These are phyloP conservation scores for Sarcophaga variegata DNA, from an alignment of 2,888 invertebrate species.

Conservation along the genomic window DNA sequence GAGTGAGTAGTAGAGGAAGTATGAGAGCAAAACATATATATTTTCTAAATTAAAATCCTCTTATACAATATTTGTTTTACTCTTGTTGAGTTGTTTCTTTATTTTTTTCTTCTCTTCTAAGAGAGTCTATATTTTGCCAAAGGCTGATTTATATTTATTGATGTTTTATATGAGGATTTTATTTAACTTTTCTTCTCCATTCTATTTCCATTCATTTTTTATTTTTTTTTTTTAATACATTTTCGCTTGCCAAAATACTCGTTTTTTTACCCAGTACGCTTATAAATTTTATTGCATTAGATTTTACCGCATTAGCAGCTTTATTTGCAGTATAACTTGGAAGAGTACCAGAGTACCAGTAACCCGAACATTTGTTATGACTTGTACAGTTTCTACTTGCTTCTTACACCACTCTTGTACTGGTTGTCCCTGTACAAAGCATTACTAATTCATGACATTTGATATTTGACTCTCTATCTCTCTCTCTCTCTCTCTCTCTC, in stretches of 20 bases:
- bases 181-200: background rate
- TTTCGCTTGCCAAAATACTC: slow-evolving; percentile 57
- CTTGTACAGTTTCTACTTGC: background rate
- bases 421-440: slow-evolving; percentile 34
- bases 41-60: slow-evolving; percentile 60
- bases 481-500: slow-evolving; percentile 1
- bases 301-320: slow-evolving; percentile 67
- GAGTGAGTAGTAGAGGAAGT: background rate
- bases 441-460: slow-evolving; percentile 63
- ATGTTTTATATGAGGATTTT: slow-evolving; percentile 25
- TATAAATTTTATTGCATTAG: slow-evolving; percentile 67
- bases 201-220: background rate
- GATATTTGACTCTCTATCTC: slow-evolving; percentile 44
- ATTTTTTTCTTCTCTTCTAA: background rate
- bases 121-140: slow-evolving; percentile 59
- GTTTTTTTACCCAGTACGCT: slow-evolving; percentile 42
- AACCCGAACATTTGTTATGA: background rate
- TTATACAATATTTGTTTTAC: slow-evolving; percentile 46
- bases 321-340: background rate
- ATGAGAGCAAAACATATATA: background rate
- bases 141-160: slow-evolving; percentile 68
- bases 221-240: slow-evolving; percentile 12
- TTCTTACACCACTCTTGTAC: background rate
- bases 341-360: background rate
- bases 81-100: slow-evolving; percentile 36